These are phyloP conservation scores for Antidorcas marsupialis DNA, from an alignment of 2,113 vertebrate species.

Conservation along the genomic window DNA sequence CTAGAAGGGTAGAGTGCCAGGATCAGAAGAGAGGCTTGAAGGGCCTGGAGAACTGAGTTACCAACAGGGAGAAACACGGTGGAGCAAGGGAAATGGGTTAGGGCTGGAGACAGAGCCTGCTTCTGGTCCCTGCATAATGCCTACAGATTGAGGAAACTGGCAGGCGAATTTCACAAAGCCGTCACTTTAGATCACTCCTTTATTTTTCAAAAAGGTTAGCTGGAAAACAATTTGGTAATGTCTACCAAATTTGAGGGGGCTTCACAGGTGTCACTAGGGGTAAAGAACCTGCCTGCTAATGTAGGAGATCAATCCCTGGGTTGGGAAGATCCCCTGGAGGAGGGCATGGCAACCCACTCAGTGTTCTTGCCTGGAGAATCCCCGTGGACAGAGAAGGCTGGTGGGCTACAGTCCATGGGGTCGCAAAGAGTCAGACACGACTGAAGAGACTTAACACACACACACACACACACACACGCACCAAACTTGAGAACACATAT, in stretches of 20 bases:
- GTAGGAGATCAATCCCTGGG: not conserved
- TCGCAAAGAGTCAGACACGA: not conserved
- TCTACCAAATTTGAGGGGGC: not conserved
- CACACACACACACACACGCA: not conserved
- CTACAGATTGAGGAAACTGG: not conserved
- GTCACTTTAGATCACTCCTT: not conserved
- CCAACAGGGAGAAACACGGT: not conserved
- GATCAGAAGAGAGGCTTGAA: not conserved
- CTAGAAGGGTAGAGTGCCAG: not conserved
- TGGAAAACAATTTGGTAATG: conserved; percentile 31
- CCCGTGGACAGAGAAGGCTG: not conserved
- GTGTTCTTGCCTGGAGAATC: not conserved
- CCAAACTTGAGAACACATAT: conserved; percentile 6
- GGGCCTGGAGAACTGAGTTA: not conserved
- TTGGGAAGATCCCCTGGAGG: not conserved
- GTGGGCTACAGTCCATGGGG: not conserved
- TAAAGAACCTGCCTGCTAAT: not conserved
- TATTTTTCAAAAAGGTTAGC: conserved; percentile 22
- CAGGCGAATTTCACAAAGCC: not conserved
- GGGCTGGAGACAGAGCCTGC: not conserved
- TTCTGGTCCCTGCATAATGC: not conserved
- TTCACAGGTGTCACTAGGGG: not conserved
- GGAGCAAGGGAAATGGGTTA: not conserved
- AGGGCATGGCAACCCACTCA: not conserved
- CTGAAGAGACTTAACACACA: not conserved